Evolutionary conservation across 1,140 invertebrate genomes (phyloP).

Genomic region (Vollenhovia emeryi): DNA sequence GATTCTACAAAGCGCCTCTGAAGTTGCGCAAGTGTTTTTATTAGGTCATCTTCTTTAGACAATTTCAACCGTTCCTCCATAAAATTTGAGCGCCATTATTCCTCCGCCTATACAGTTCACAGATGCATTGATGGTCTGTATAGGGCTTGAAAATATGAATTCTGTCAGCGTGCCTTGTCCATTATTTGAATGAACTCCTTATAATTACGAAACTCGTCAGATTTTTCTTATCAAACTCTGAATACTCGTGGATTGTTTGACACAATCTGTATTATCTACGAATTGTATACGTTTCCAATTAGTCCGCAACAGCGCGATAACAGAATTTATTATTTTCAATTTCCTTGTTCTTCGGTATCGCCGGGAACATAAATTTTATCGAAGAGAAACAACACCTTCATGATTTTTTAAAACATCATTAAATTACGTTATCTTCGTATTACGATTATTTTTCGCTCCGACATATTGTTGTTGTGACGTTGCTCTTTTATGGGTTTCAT

Average conservation of each 20-base stretch:
- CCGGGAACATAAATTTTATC: background rate
- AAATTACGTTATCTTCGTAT: background rate
- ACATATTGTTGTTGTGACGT: background rate
- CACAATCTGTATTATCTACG: background rate
- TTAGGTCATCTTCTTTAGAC: background rate
- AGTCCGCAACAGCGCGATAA: slow-evolving; percentile 7
- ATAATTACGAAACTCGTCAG: background rate
- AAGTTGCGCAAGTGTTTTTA: background rate
- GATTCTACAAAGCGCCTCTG: background rate
- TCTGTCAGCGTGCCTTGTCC: background rate
- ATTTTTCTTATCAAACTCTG: background rate
- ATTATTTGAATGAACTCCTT: background rate
- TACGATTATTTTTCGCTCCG: background rate
- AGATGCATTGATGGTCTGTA: too few relatives aligned
- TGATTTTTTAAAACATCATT: background rate
- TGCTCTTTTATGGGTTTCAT: too few relatives aligned
- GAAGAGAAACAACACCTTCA: background rate
- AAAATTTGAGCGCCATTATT: background rate
- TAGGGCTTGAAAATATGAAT: too few relatives aligned
- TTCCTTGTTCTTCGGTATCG: background rate
- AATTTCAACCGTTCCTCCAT: background rate
- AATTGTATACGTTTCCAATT: background rate
- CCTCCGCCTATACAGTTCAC: background rate
- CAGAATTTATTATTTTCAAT: background rate
- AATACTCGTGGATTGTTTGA: background rate